phyloP scores from a whole-genome alignment of 2,888 invertebrate species.

The Anthophora plumipes region DNA sequence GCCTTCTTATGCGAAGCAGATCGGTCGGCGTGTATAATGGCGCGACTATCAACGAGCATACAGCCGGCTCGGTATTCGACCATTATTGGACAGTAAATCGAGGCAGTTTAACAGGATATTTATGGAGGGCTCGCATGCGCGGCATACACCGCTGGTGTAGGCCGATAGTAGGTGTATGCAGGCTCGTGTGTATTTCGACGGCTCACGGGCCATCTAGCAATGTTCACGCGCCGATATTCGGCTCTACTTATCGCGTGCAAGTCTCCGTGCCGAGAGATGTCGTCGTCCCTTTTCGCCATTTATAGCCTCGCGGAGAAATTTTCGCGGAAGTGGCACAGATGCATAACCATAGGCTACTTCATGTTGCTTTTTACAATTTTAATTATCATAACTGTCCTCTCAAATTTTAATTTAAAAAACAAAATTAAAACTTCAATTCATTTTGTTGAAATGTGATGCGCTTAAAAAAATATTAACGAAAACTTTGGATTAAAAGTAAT shows the following conservation, averaged over 20 bases:
- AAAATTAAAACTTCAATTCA: too few relatives aligned
- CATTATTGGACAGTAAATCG: conserved; percentile 82
- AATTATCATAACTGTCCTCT: too few relatives aligned
- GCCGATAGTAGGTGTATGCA: conserved; percentile 71
- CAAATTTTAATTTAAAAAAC: too few relatives aligned
- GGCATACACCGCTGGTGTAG: conserved; percentile 66
- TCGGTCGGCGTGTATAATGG: conserved; percentile 54
- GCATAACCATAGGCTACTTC: too few relatives aligned
- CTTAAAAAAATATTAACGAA: too few relatives aligned
- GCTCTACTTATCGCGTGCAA: conserved; percentile 20
- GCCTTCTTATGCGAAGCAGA: conserved; percentile 63
- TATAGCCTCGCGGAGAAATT: not conserved
- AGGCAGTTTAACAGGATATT: conserved; percentile 81
- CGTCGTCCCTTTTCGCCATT: not conserved
- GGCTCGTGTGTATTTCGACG: conserved; percentile 48
- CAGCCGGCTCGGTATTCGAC: conserved; percentile 76
- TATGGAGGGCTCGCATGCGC: conserved; percentile 76
- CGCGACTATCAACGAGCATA: conserved; percentile 73
- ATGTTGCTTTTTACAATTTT: too few relatives aligned
- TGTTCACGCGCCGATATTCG: conserved; percentile 67
- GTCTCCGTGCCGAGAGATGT: not conserved
- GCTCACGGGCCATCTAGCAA: conserved; percentile 79
- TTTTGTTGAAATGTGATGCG: too few relatives aligned
- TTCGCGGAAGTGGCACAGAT: not conserved
- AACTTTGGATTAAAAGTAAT: too few relatives aligned